These are phyloP conservation scores for Pituophis catenifer DNA, from an alignment of 2,113 vertebrate genomes.

Conservation along the genomic window DNA sequence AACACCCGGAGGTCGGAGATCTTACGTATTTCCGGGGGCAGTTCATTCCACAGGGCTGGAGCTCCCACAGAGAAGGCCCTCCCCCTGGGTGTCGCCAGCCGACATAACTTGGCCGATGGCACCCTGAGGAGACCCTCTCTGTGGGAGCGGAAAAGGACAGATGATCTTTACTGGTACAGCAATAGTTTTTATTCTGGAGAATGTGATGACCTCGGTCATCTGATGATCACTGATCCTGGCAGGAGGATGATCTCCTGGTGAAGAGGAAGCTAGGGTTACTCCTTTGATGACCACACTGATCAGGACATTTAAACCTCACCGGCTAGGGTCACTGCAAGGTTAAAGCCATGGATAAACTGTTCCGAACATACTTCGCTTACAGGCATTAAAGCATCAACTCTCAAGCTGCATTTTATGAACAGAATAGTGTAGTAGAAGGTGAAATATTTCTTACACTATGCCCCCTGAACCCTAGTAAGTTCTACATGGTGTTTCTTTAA, in stretches of 20 bases:
- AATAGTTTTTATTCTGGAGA: conserved; percentile 26
- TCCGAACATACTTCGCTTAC: background rate
- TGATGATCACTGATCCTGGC: conserved; percentile 1
- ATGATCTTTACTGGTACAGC: conserved; percentile 23
- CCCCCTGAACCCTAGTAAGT: background rate
- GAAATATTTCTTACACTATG: too few species aligned
- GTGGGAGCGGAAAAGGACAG: conserved; percentile 24
- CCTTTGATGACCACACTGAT: conserved; percentile 13
- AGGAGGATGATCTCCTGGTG: conserved; percentile 11
- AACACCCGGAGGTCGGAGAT: too few species aligned
- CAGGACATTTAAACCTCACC: background rate
- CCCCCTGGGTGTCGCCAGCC: too few species aligned
- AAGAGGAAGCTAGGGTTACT: conserved; percentile 38
- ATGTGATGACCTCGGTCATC: conserved; percentile 37
- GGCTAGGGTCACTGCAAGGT: conserved; percentile 5
- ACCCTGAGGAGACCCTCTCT: too few species aligned
- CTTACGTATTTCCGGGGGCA: too few species aligned
- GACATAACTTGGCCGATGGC: too few species aligned
- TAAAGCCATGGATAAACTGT: background rate
- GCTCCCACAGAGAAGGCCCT: too few species aligned
- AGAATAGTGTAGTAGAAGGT: background rate
- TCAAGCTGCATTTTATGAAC: background rate
- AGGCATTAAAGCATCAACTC: background rate
- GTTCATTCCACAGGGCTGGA: too few species aligned
- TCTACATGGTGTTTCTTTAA: background rate